Base-by-base conservation (phyloP, 2,888 invertebrate genomes). In the Microdon myrmicae region DNA sequence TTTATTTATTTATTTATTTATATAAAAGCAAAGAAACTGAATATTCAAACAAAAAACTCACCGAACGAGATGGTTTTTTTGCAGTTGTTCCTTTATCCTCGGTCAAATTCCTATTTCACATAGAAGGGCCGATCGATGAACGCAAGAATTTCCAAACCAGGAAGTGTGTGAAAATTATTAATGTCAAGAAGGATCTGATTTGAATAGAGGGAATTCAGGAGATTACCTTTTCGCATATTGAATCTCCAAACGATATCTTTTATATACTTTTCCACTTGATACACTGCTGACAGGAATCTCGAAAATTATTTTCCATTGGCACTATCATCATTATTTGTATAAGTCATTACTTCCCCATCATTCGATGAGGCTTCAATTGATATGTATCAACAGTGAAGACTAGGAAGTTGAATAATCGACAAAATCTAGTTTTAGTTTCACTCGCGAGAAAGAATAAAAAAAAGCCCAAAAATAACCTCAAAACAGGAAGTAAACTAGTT, bases 81-180 rank as follows among this genome's bases (percentile, higher is more conserved):
- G n/a, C n/a, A n/a, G n/a, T 32, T 41, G 54, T 49, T 25, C 8
- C 47, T 38, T 43, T 49, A 61, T 34, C 44, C 39, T 61, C 20
- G 12, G 12, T 44, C 45, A 39, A 44, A 61, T 44, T 60, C 60
- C 48, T 31, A 48, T 26, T 55, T 48, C 38, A 34, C 23, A 39
- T 13, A 58, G 10, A 26, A 38, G 29, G 48, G 39, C n/a, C 31
- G 43, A 48, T 55, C 48, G 56, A 49, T 44, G 49, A 61, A 35
- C 61, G 39, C 23, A n/a, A 22, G 37, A 29, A 43, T 44, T 45
- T 19, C 8, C 26, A 51, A 35, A 61, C 49, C 49, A 61, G 56
- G 56, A 61, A 56, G 61, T 61, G 61, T 61, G 61, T 61, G 61
- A 61, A 61, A 49, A 41, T 41, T 39, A 51, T 39, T 26, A 55